Evolutionary conservation across 2,113 vertebrate genomes (phyloP).

Genomic region (Athene noctua): DNA sequence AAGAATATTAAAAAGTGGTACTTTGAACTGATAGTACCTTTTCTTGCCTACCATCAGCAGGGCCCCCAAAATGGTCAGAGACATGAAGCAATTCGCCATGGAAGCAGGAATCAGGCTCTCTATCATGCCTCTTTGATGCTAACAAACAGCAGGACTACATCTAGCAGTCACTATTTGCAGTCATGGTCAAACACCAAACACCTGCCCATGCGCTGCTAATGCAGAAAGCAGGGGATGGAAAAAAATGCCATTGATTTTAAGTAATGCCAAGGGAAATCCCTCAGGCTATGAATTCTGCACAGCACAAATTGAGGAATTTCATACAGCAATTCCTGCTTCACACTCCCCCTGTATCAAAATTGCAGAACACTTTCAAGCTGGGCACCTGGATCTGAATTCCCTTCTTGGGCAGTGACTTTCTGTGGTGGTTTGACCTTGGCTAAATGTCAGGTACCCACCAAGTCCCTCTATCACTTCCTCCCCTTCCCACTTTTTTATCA

Average conservation of each 20-base stretch:
- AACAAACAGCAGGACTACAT: background rate
- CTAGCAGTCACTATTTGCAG: background rate
- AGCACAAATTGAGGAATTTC: background rate
- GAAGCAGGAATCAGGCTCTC: background rate
- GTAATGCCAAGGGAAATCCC: background rate
- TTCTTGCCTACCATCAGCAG: background rate
- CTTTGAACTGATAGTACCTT: background rate
- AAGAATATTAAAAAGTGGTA: background rate
- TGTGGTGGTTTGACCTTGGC: no score
- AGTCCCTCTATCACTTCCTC: no score
- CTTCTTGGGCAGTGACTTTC: background rate
- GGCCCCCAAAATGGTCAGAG: accelerated
- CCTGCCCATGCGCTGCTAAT: background rate
- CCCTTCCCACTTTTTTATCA: no score
- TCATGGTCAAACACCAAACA: background rate
- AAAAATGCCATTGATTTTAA: background rate
- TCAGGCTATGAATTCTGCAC: background rate
- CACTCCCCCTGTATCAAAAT: background rate
- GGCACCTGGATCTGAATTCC: background rate
- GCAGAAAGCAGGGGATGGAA: background rate
- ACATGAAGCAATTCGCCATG: accelerated
- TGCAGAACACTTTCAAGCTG: background rate
- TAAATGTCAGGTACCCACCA: no score
- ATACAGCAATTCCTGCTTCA: background rate
- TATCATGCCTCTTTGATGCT: accelerated